phyloP scores from a whole-genome alignment of 1,140 invertebrate genomes.

The Drosophila auraria region DNA sequence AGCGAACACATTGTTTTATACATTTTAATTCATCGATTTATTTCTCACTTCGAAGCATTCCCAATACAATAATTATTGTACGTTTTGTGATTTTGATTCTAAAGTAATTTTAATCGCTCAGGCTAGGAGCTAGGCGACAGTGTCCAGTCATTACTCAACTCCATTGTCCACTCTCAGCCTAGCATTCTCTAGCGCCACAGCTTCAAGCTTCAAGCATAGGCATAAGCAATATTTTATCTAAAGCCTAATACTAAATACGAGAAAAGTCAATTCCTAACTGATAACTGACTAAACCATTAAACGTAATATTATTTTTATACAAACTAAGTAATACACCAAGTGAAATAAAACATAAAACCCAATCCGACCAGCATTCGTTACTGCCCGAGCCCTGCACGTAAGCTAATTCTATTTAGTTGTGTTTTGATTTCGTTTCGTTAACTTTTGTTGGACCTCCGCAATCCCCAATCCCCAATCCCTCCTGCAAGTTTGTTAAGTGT shows the following conservation, averaged over 20 bases:
- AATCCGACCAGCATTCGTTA: constrained; percentile 19
- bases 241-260: constrained; percentile 29
- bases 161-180: constrained; percentile 15
- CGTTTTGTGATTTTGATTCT: constrained; percentile 41
- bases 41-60: constrained; percentile 5
- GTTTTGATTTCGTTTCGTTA: constrained; percentile 43
- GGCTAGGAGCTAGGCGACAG: neutral
- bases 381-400: constrained; percentile 52
- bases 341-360: constrained; percentile 52
- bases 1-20: constrained; percentile 1
- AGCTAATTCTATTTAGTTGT: constrained; percentile 46
- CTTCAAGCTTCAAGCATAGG: constrained; percentile 26
- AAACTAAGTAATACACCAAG: constrained; percentile 25
- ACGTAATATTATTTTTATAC: constrained; percentile 42
- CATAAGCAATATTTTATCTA: constrained; percentile 62
- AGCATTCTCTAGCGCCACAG: constrained; percentile 22
- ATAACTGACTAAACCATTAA: constrained; percentile 11
- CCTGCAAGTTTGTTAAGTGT: constrained; percentile 59
- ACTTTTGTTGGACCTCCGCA: constrained; percentile 41
- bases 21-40: constrained; percentile 4
- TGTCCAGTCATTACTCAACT: constrained; percentile 39
- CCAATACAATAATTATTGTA: constrained; percentile 14
- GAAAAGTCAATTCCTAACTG: constrained; percentile 10
- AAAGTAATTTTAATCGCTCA: constrained; percentile 24
- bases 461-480: constrained; percentile 23